Conservation (phyloP, 2,888 invertebrate species). For the Pristionchus entomophagus region DNA sequence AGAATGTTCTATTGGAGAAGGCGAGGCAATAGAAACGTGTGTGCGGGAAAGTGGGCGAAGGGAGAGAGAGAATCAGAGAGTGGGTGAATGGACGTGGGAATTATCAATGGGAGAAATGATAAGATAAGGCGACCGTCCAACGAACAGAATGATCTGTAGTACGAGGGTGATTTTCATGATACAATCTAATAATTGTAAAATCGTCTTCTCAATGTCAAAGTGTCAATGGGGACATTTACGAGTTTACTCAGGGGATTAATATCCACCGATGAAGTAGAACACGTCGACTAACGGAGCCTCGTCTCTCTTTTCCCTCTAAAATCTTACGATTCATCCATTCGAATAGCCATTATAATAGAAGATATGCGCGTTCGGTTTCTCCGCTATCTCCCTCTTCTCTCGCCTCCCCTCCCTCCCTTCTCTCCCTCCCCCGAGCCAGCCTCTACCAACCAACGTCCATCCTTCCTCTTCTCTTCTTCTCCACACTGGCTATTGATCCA, state of each 20-base stretch:
- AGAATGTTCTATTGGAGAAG: constrained; percentile 16
- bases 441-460: constrained; percentile 21
- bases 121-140: neutral
- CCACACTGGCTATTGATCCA: neutral
- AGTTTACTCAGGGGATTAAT: neutral
- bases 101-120: too few species aligned
- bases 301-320: neutral
- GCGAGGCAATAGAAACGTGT: too few species aligned
- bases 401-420: neutral
- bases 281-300: neutral
- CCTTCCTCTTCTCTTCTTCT: neutral
- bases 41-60: constrained; percentile 7
- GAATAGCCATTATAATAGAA: constrained; percentile 5
- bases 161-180: neutral
- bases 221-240: neutral
- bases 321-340: constrained; percentile 11
- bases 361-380: neutral
- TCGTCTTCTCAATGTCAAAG: neutral
- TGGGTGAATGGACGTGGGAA: neutral
- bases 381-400: neutral
- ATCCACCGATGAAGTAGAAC: neutral
- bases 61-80: neutral
- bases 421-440: neutral
- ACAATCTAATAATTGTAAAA: neutral
- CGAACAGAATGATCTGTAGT: neutral